Base-by-base conservation (phyloP, 2,113 vertebrate genomes). In the Herpetotheres cachinnans region DNA sequence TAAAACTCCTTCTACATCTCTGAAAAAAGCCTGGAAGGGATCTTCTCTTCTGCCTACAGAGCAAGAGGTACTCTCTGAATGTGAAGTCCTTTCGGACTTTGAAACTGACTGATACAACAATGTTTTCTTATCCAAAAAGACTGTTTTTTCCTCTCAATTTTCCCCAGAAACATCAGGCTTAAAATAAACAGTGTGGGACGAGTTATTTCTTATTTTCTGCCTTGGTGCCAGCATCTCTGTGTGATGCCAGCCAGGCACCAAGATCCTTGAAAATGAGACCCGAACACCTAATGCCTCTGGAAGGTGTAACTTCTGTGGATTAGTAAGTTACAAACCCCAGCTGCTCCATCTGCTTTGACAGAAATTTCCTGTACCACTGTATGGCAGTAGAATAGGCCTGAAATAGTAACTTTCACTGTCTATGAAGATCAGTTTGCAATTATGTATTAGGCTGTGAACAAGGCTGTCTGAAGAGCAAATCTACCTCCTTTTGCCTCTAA, bases 61-160 rank as follows among this genome's bases (percentile, higher is more conserved):
- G 52, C 59, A 78, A 78, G 49, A 44, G 20, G 5, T 11, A 47
- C 26, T 7, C 58, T 61, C 42, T 40, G 67, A 81, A 82, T 52
- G 0, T 22, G 24, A 19, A 86, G 27, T n/a, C 9, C 27, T 78
- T 40, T 18, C 4, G 10, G 38, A 76, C 52, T 89, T 6, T 13
- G 50, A 93, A 91, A 54, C 11, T 1, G 3, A 66, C 11, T 5
- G 6, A 50, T 0, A 1, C 0, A 3, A 74, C 40, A 38, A 34
- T 6, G 16, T 25, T 44, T 87, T 52, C 25, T 76, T 38, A 80
- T 27, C 30, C 30, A 25, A 30, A 42, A 82, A 40, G 21, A 30
- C 16, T 8, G 15, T 27, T 88, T 29, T 27, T 14, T 42, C 32
- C 30, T 87, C 42, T 67, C 27, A 4, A 3, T 49, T 86, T 59